Evolutionary conservation across 2,797 vertebrate species (phyloP), one percentile per base, ranked within the genome.

Genomic region (Pseudochromis fuscus): DNA sequence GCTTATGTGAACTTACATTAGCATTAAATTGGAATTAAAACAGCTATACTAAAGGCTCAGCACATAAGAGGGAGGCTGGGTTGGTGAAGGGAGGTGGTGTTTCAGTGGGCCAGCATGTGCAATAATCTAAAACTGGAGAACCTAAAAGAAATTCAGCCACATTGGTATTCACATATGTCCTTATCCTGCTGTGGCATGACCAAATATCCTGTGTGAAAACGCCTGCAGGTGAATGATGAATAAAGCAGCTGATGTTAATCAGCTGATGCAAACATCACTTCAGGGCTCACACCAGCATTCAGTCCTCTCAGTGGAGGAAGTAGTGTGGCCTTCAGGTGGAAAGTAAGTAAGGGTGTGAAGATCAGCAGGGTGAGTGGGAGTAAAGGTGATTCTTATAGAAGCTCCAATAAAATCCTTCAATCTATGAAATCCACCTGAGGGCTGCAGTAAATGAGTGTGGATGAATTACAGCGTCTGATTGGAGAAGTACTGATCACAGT

Each of bases 211-310:
- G 10, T 19, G 37, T 58, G 31, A 35, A 67, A 58, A 40, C 33
- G 11, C 23, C 53, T 50, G n/a, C 11, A 27, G 23, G 69, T 52
- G 61, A 56, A 19, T 48, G 55, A 61, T 37, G 49, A 12, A 56
- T 59, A 52, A 61, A 80, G 46, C 11, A 49, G 25, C 38, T 50
- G 55, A 66, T 50, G 37, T 25, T 67, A 58, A 71, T 71, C 46
- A 63, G 30, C 44, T 59, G 52, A 67, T 80, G 45, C 46, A 67
- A 71, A 28, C 30, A 51, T 65, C 35, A 62, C 67, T 62, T 60
- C 71, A 70, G 23, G 21, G 60, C 49, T 61, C 48, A 52, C 37
- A 75, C 35, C 10, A 67, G 21, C 57, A 56, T 19, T n/a, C 23
- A 24, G 40, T 46, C 25, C 71, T 66, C 13, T 12, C 19, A 21